Evolutionary conservation across 1,140 invertebrate genomes (phyloP), one percentile per base, ranked within the genome.

Genomic region (Ridgeia piscesae): DNA sequence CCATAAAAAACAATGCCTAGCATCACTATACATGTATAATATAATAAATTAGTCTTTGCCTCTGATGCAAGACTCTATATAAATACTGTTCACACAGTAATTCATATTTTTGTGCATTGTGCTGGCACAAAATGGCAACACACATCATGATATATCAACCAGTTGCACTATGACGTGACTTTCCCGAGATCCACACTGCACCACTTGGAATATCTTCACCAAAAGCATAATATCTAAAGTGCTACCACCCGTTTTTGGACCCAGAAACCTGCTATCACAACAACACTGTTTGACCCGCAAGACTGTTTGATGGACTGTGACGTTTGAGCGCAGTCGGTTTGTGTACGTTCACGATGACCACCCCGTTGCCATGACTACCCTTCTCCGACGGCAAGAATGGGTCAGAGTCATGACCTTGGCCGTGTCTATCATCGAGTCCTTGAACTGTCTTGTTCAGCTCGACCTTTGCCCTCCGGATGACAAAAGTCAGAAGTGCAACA

Each of bases 381-480:
- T 77, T 77, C 58, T 77, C 58, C 2, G 58, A 77, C 27, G 2
- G 58, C 58, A 77, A 77, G 58, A 77, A 77, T 21, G 58, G 58
- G 58, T 6, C 58, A 21, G 58, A 27, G 58, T 77, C 58, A 77
- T 77, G 58, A 77, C 58, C 58, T 77, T 77, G 58, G 6, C 58
- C 58, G 11, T 77, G 42, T 42, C 42, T 77, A 21, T 77, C 17
- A 17, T 77, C 58, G 58, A 77, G 58, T 77, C 58, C 42, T 34
- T 91, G 91, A 42, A 91, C 91, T 33, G 42, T 58, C 48, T 91
- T 91, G 91, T 91, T 91, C 11, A 91, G 42, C n/a, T 91, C 91
- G 9, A 91, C 42, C 34, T 34, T 34, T 48, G 91, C 91, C 48
- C 91, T 35, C 42, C 91, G 34, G 48, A 91, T 91, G 91, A 91